A percentile compares a stretch with the other conserved stretches of the same genome.
phyloP scores from a whole-genome alignment of 2,888 invertebrate genomes.

The Drosophila anomelani region DNA sequence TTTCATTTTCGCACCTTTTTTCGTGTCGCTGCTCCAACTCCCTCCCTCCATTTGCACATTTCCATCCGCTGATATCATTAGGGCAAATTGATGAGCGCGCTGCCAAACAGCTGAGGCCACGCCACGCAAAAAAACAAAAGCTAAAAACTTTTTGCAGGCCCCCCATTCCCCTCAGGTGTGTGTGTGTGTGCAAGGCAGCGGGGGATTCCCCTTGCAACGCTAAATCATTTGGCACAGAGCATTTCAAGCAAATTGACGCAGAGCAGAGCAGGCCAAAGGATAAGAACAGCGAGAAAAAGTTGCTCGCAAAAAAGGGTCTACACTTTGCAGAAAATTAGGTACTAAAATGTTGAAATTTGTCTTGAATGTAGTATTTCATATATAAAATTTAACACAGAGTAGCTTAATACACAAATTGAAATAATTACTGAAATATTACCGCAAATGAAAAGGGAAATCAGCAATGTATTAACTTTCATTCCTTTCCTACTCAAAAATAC shows the following conservation, averaged over 20 bases:
- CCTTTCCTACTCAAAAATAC: too few species aligned
- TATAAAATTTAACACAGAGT: not conserved
- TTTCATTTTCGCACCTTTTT: constrained; percentile 77
- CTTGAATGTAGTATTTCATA: too few species aligned
- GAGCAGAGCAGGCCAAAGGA: constrained; percentile 42
- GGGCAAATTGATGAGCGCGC: constrained; percentile 73
- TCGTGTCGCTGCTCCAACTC: not conserved
- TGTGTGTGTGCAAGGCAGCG: not conserved
- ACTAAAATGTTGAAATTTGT: too few species aligned
- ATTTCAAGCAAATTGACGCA: constrained; percentile 78
- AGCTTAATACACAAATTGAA: too few species aligned
- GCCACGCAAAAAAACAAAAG: constrained; percentile 57
- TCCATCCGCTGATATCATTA: constrained; percentile 68
- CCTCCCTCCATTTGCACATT: not conserved
- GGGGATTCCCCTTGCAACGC: constrained; percentile 47
- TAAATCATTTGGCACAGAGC: constrained; percentile 79
- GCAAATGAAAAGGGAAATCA: too few species aligned
- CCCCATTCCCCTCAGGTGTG: constrained; percentile 28
- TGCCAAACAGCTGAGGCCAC: constrained; percentile 74
- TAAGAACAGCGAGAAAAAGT: constrained; percentile 25
- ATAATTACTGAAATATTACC: too few species aligned
- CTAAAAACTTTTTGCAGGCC: constrained; percentile 56
- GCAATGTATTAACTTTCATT: too few species aligned
- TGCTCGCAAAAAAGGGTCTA: constrained; percentile 22
- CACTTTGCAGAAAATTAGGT: not conserved